Evolutionary conservation across 2,113 vertebrate species (phyloP).

Genomic region (Hippocampus abdominalis): DNA sequence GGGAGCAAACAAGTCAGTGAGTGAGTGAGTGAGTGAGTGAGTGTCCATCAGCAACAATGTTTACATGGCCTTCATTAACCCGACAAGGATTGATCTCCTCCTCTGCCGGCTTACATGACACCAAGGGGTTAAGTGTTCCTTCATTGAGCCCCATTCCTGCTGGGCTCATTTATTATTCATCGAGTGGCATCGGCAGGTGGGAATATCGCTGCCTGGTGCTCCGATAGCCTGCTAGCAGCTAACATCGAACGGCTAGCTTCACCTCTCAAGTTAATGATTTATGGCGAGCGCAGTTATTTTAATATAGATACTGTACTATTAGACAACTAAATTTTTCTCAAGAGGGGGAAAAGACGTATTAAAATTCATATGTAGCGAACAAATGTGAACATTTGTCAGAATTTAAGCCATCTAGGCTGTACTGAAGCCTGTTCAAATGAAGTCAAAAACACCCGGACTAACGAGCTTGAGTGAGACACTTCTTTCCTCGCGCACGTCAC

Average conservation of each 20-base stretch:
- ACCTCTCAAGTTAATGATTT: background rate
- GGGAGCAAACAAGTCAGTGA: background rate
- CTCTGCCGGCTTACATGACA: background rate
- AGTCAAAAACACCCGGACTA: background rate
- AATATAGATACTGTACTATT: no score
- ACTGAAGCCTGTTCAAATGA: background rate
- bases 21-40: background rate
- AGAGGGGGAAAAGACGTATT: background rate
- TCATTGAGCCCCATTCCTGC: background rate
- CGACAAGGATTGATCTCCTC: constrained; percentile 1
- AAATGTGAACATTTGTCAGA: background rate
- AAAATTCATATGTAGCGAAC: background rate
- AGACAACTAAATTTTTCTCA: background rate
- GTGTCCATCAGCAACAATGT: background rate
- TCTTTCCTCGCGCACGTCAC: background rate
- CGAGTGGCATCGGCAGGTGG: background rate
- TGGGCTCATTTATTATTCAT: constrained; percentile 3
- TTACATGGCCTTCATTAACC: constrained; percentile 2
- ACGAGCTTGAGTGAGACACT: background rate
- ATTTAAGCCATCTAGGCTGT: background rate
- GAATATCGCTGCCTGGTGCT: background rate
- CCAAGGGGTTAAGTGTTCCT: constrained; percentile 4
- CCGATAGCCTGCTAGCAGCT: background rate
- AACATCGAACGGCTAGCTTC: background rate
- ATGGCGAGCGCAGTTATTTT: background rate